Evolutionary conservation across 2,113 vertebrate species (phyloP).

Genomic region (Scolopax mira): DNA sequence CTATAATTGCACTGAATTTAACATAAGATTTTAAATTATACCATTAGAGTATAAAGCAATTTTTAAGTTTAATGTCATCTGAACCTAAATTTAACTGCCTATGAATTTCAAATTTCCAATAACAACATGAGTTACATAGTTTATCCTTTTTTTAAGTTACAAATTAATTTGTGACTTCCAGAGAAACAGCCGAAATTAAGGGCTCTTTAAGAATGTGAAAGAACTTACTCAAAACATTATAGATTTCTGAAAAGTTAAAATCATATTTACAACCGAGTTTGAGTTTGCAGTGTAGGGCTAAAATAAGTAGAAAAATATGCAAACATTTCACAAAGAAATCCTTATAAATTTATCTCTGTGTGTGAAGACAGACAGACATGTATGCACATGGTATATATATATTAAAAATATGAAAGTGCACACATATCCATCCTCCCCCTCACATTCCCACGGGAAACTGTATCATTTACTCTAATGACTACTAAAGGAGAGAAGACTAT

Average conservation of each 20-base stretch:
- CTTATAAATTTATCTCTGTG: neutral
- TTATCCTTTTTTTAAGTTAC: neutral
- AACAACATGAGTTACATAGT: neutral
- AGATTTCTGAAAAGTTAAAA: neutral
- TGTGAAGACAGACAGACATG: neutral
- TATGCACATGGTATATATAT: neutral
- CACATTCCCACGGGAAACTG: neutral
- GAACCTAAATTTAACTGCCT: neutral
- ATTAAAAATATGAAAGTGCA: neutral
- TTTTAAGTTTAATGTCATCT: constrained; percentile 19
- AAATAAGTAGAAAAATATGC: neutral
- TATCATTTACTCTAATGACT: neutral
- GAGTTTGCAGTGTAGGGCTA: neutral
- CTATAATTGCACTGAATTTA: neutral
- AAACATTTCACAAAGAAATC: neutral
- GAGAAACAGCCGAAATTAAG: neutral
- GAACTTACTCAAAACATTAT: neutral
- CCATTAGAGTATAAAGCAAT: neutral
- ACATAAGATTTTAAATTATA: constrained; percentile 10
- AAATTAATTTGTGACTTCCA: neutral
- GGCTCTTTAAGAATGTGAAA: neutral
- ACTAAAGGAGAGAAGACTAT: neutral
- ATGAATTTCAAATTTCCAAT: neutral
- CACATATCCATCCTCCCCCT: neutral
- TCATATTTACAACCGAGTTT: neutral